Base-by-base conservation (phyloP, 2,113 vertebrate genomes). In the Saccopteryx bilineata region DNA sequence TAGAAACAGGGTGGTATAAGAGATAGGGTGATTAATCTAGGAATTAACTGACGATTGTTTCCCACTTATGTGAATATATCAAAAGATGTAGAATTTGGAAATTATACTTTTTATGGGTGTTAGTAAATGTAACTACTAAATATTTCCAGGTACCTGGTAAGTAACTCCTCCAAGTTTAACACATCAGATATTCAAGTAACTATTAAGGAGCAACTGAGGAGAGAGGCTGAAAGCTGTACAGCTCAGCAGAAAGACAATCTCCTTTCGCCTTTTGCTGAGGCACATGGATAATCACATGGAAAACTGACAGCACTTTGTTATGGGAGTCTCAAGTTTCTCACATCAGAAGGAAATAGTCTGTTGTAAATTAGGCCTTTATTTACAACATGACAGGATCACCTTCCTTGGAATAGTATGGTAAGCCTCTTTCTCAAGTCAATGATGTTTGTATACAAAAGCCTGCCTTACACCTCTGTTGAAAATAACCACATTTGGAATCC, bases 21-120 rank as follows among this genome's bases (percentile, higher is more conserved):
- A n/a, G 26, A 50, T 7, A 11, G 26, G 9, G 56, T 60, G 52
- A 52, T 33, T 79, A 71, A 54, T 23, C 39, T 21, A 48, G 14
- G 17, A 86, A 56, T 71, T 56, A 68, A 84, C 6, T 58, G 60
- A 76, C 52, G 87, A 4, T 26, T 26, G 23, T 80, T 93, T 81
- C 9, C 24, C 18, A 50, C 7, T 52, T 46, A 81, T 12, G 19
- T 75, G 50, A 94, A 60, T 75, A 71, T 2, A 71, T 21, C n/a
- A 93, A 95, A 92, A 93, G 23, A 66, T 5, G n/a, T 5, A 94
- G 19, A 31, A 60, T 83, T 89, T 89, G 15, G 54, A 78, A 86
- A 46, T n/a, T 12, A 52, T 48, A 23, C 46, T 87, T 93, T 65
- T 79, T 56, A 33, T 54, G 11, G 52, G 12, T 46, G 85, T 52